Conservation (phyloP, 1,140 invertebrate genomes). For the Campodea augens region DNA sequence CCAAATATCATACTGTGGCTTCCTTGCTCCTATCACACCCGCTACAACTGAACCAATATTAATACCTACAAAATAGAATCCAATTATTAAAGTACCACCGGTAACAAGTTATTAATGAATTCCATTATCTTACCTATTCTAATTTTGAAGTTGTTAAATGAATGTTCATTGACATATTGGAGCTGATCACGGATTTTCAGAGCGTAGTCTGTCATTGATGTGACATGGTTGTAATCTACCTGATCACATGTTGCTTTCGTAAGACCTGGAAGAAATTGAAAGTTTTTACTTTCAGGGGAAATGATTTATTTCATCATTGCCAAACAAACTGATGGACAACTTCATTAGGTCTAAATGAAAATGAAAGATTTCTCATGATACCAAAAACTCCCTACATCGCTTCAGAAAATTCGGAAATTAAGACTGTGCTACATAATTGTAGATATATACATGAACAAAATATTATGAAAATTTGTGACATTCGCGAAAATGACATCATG, state of each 20-base stretch:
- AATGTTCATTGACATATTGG: conserved; percentile 82
- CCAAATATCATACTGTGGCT: conserved; percentile 84
- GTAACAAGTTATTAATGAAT: background rate
- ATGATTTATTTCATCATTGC: background rate
- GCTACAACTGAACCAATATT: conserved; percentile 89
- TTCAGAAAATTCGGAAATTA: background rate
- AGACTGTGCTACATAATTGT: background rate
- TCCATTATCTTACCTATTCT: conserved; percentile 49
- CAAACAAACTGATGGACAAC: background rate
- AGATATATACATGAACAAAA: too few species aligned
- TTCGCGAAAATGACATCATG: too few species aligned
- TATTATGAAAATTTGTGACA: too few species aligned
- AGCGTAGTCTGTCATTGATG: conserved; percentile 80
- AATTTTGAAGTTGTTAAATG: conserved; percentile 91
- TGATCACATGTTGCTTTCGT: conserved; percentile 59
- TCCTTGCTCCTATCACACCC: conserved; percentile 83
- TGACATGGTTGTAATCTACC: conserved; percentile 54
- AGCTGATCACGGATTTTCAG: conserved; percentile 67
- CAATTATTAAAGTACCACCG: background rate
- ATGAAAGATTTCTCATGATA: background rate
- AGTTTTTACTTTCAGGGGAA: background rate
- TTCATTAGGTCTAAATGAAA: conserved; percentile 1
- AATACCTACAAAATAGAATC: conserved; percentile 39
- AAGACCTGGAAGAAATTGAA: conserved; percentile 33
- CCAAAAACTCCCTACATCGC: too few species aligned